Evolutionary conservation across 2,113 vertebrate species (phyloP).

Genomic region (Scophthalmus maximus): DNA sequence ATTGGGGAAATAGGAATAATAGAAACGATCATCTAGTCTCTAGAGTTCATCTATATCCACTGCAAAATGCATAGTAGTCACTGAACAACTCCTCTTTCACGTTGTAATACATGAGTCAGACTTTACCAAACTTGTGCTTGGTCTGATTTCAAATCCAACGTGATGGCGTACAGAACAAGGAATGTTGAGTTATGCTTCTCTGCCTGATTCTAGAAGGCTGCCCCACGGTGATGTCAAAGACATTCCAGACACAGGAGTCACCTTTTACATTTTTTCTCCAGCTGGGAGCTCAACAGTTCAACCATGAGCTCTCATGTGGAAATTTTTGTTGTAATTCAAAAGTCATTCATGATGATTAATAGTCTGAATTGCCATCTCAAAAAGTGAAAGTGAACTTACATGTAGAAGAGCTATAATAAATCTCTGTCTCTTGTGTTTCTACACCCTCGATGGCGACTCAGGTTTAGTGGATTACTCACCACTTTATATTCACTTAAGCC

Average conservation of each 20-base stretch:
- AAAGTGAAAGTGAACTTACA: conserved; percentile 12
- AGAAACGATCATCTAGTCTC: too few species aligned
- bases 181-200: neutral
- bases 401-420: conserved; percentile 9
- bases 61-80: neutral
- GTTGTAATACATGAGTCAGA: neutral
- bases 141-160: neutral
- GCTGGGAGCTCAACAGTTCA: neutral
- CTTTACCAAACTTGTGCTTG: too few species aligned
- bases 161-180: neutral
- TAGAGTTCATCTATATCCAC: too few species aligned
- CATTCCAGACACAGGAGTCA: neutral
- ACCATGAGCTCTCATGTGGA: neutral
- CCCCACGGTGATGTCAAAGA: too few species aligned
- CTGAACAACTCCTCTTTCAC: neutral
- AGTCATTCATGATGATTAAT: neutral
- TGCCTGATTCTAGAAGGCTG: too few species aligned
- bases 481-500: conserved; percentile 52
- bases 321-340: neutral
- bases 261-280: neutral
- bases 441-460: neutral
- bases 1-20: neutral
- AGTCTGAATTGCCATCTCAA: neutral
- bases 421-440: conserved; percentile 33
- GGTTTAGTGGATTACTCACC: conserved; percentile 37